Conservation (phyloP, 92 coral and sea anemone genomes). For the Montipora capitata region DNA sequence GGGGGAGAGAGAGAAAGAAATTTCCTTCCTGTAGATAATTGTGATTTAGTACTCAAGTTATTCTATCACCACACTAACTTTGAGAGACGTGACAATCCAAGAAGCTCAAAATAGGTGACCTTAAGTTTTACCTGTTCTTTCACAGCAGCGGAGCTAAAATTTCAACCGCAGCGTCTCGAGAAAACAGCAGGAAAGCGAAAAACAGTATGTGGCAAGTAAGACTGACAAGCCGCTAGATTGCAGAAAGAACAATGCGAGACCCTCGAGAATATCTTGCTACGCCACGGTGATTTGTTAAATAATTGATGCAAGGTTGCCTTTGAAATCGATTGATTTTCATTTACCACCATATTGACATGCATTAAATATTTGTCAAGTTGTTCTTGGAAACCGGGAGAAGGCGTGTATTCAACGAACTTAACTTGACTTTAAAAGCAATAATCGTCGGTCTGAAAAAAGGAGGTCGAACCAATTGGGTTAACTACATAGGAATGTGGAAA, state of each 20-base stretch:
- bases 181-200: conserved; percentile 34
- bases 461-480: no score
- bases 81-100: conserved; percentile 23
- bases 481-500: no score
- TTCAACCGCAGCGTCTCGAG: background rate
- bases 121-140: background rate
- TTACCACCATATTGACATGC: conserved; percentile 54
- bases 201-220: background rate
- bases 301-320: conserved; percentile 51
- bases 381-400: background rate
- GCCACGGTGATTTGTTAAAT: conserved; percentile 58
- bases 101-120: background rate
- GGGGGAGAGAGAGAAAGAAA: background rate
- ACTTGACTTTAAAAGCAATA: no score
- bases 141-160: conserved; percentile 33
- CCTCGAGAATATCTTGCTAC: conserved; percentile 42
- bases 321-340: conserved; percentile 64
- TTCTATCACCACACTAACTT: conserved; percentile 26
- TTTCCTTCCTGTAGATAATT: background rate
- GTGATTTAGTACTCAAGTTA: conserved; percentile 32
- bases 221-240: conserved; percentile 45
- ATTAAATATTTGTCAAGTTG: conserved; percentile 54
- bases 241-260: conserved; percentile 45
- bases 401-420: background rate
- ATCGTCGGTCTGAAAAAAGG: no score